Evolutionary conservation across 2,113 vertebrate species (phyloP), one percentile per base, ranked within the genome.

Genomic region (Gymnocephalus cernua): DNA sequence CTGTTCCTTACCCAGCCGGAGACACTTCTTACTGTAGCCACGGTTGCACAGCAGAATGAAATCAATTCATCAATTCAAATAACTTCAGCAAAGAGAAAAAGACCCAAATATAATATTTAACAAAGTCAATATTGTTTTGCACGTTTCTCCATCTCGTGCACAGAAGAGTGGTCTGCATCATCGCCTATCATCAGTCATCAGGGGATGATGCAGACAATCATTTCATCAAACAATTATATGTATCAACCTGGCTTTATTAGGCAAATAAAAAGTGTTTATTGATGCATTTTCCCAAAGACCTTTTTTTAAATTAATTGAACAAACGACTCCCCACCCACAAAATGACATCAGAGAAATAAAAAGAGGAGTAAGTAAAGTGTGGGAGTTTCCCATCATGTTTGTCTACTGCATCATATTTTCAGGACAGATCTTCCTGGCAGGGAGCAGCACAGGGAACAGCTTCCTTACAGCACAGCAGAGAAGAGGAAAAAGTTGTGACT

Each of bases 1-100:
- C 75, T 81, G 76, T 73, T 74, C 67, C 50, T 70, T 41, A 78
- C 68, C 74, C 82, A 80, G 50, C 74, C 73, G 75, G 74, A 87
- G 62, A 74, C 57, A 74, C 68, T 79, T 84, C 23, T 56, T 25
- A 38, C 14, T 58, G 18, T 32, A 67, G 74, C 74, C 65, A 59
- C 68, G 16, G 41, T 56, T 53, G 71, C 38, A 4, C 56, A 1
- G 10, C 64, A 64, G n/a, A 54, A 69, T 21, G 35, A 61, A 59
- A 50, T 59, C n/a, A 41, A 41, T 41, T 41, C 10, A 41, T 73
- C 21, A 32, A 15, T 61, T 81, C 66, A 79, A 41, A 70, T 56
- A 10, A 25, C 18, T 54, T 79, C 25, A 57, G 56, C n/a, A 14
- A 25, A 3, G 14, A 71, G 25, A 41, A 58, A 54, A 53, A 50